Evolutionary conservation across 2,888 invertebrate species (phyloP), one percentile per base, ranked within the genome.

Genomic region (Carcina quercana): DNA sequence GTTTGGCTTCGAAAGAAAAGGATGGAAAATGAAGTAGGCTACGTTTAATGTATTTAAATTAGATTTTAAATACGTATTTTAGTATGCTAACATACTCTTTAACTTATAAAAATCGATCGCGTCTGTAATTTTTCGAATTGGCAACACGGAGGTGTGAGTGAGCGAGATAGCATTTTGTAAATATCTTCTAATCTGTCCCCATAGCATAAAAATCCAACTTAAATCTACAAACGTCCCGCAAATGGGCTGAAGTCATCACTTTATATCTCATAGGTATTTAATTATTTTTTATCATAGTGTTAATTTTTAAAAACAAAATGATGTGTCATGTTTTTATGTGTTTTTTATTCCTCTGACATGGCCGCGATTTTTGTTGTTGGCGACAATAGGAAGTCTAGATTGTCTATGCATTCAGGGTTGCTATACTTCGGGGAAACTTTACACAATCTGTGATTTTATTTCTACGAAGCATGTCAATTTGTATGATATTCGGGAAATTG

Each of bases 211-310:
- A 79, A 82, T 67, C 68, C 72, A 72, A 73, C 59, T 63, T 73
- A 69, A 67, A 60, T 61, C 58, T 56, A 52, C 48, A 38, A 54
- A 45, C 35, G 55, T 66, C 58, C 67, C 68, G 60, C 54, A 40
- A 44, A 53, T 58, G 69, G 72, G 59, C 70, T 62, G 47, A 56
- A 82, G 82, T 82, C 82, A 80, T 78, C 75, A 73, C 59, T 75
- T 42, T 55, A 71, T 82, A 80, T 80, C 82, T 83, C 82, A 80
- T 82, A 82, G 82, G 78, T 82, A 79, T 79, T 79, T 79, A 80
- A 79, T 70, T 63, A 48, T 70, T 74, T 70, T 76, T 73, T 60
- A 52, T 59, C 47, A 46, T 72, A 75, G 69, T 62, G 61, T 69
- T 72, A 71, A 65, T 72, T 74, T 70, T 69, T 68, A 57, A 65